Conservation (phyloP, 2,888 invertebrate species). For the Leptarthrus brevirostris region DNA sequence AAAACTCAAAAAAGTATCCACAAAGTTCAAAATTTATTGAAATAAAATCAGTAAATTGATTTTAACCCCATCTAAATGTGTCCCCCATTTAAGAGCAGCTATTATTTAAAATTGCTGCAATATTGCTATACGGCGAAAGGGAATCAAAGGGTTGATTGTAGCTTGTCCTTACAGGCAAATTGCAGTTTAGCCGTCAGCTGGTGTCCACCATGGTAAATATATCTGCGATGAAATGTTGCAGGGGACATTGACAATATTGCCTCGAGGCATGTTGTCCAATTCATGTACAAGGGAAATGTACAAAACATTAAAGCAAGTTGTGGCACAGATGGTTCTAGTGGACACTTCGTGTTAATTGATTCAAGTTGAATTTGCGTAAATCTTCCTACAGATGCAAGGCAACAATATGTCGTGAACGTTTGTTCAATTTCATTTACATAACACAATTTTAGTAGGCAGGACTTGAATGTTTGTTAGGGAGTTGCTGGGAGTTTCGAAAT, state of each 20-base stretch:
- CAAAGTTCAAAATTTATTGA: too few species aligned
- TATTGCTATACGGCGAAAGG: neutral
- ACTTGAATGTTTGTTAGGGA: too few species aligned
- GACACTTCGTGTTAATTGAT: slow-evolving; percentile 44
- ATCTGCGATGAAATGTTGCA: slow-evolving; percentile 41
- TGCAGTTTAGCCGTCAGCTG: slow-evolving; percentile 39
- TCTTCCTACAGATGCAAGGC: slow-evolving; percentile 27
- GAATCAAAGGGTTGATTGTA: slow-evolving; percentile 42
- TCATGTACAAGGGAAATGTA: slow-evolving; percentile 35
- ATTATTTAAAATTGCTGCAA: too few species aligned
- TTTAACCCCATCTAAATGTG: too few species aligned
- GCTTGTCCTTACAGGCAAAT: slow-evolving; percentile 32
- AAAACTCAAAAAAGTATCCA: too few species aligned
- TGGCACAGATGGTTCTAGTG: slow-evolving; percentile 44
- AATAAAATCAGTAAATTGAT: too few species aligned
- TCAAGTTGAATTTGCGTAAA: slow-evolving; percentile 37
- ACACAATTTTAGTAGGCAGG: neutral
- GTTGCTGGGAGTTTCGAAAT: too few species aligned
- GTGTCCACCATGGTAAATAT: slow-evolving; percentile 18
- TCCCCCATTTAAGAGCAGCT: too few species aligned
- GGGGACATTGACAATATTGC: slow-evolving; percentile 24
- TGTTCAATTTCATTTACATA: slow-evolving; percentile 31
- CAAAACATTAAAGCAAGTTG: slow-evolving; percentile 40
- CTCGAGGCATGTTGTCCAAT: slow-evolving; percentile 26
- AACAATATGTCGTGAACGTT: neutral